phyloP scores from a whole-genome alignment of 2,797 vertebrate genomes.

The Gymnocypris eckloni region DNA sequence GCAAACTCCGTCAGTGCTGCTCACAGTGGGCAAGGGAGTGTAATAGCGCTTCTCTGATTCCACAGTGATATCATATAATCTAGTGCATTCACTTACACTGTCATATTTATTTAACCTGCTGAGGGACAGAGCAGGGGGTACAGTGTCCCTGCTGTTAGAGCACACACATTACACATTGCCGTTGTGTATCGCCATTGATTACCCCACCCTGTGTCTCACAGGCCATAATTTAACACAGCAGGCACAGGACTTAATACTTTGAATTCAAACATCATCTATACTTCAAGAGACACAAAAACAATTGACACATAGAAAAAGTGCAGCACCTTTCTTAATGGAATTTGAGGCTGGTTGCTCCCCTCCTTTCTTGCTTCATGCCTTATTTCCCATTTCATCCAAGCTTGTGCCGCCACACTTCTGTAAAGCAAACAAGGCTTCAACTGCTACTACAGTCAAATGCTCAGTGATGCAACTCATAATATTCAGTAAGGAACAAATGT shows the following conservation, averaged over 20 bases:
- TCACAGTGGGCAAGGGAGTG: slow-evolving; percentile 94
- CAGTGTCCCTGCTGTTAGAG: slow-evolving; percentile 91
- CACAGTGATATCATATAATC: slow-evolving; percentile 94
- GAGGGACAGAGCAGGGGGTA: slow-evolving; percentile 88
- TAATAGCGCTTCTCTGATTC: slow-evolving; percentile 93
- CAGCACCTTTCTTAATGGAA: slow-evolving; percentile 79
- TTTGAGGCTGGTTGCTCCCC: slow-evolving; percentile 75
- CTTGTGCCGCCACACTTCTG: slow-evolving; percentile 9
- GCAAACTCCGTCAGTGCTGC: slow-evolving; percentile 90
- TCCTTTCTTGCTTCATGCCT: slow-evolving; percentile 58
- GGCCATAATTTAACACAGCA: slow-evolving; percentile 99
- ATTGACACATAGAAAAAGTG: slow-evolving; percentile 82
- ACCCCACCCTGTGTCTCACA: slow-evolving; percentile 89
- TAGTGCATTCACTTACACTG: slow-evolving; percentile 89
- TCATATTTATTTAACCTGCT: slow-evolving; percentile 99
- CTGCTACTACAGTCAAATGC: slow-evolving; percentile 6
- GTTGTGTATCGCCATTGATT: slow-evolving; percentile 96
- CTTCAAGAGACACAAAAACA: slow-evolving; percentile 83
- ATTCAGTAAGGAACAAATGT: slow-evolving; percentile 26
- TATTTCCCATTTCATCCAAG: slow-evolving; percentile 40
- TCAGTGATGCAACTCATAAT: slow-evolving; percentile 20
- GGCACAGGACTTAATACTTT: slow-evolving; percentile 84
- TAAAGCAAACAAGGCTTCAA: slow-evolving; percentile 24
- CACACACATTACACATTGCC: slow-evolving; percentile 91
- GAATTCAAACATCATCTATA: slow-evolving; percentile 85